These are phyloP conservation scores for Rhyacophila brunnea DNA, from an alignment of 1,140 invertebrate species.

Conservation along the genomic window DNA sequence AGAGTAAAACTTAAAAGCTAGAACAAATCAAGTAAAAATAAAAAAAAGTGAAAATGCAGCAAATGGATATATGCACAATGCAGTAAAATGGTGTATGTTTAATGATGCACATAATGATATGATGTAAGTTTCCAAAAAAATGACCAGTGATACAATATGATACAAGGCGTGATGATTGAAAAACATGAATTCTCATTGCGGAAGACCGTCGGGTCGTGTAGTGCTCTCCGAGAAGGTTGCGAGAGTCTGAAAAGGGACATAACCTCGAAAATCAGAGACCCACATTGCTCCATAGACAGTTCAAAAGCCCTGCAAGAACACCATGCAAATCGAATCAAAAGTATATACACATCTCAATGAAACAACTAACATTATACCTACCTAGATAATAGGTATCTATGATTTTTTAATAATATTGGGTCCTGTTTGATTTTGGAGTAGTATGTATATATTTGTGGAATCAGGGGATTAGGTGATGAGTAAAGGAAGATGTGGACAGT, in stretches of 20 bases:
- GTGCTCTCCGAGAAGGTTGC: not conserved
- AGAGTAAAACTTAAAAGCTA: no score
- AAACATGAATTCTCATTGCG: not conserved
- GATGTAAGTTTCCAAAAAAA: slow-evolving; percentile 7
- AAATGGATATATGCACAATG: slow-evolving; percentile 20
- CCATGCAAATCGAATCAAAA: slow-evolving; percentile 11
- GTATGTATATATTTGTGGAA: no score
- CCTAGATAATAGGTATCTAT: no score
- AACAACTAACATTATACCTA: no score
- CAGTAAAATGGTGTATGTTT: not conserved
- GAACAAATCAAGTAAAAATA: no score
- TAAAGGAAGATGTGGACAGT: no score
- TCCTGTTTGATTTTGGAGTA: no score
- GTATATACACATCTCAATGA: no score
- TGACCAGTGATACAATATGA: slow-evolving; percentile 10
- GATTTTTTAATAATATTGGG: no score
- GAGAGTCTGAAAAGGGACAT: slow-evolving; percentile 7
- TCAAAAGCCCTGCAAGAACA: slow-evolving; percentile 18
- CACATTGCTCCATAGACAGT: slow-evolving; percentile 15
- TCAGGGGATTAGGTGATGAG: no score
- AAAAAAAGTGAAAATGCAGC: slow-evolving; percentile 8
- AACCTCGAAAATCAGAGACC: slow-evolving; percentile 11
- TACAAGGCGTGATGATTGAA: slow-evolving; percentile 2
- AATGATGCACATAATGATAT: not conserved
- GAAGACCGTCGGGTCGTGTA: not conserved